Evolutionary conservation across 2,113 vertebrate genomes (phyloP), one percentile per base, ranked within the genome.

Genomic region (Chloebia gouldiae): DNA sequence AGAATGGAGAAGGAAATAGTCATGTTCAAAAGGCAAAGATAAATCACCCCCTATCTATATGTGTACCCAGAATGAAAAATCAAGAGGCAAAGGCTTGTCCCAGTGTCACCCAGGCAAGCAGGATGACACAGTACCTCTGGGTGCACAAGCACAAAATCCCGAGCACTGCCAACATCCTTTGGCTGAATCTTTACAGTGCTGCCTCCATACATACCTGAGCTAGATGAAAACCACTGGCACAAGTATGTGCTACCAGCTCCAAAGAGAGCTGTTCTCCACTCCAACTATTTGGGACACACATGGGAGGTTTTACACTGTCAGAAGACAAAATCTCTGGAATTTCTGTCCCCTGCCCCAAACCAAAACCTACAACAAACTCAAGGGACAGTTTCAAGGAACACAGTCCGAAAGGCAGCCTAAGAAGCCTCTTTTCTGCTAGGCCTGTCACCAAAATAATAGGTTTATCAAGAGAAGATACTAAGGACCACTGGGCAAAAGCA

Each of bases 161-260:
- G 79, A 68, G 71, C 20, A 35, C 15, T 22, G 37, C 37, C 69
- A 66, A 13, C 22, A 39, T n/a, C 42, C 51, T 68, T 23, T 25
- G 35, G 51, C 42, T 6, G 2, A 84, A 59, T 10, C 33, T 37
- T 45, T 25, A 3, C 0, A 1, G 51, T 2, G 12, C 31, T 64
- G n/a, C 37, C 42, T 30, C 24, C 25, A n/a, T 13, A 61, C 31
- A 24, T 13, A 35, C 30, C 42, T 13, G 25, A 47, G 65, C 40
- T 22, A 68, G 23, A 51, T 15, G 40, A 86, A 90, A 54, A 45
- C 53, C 76, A 30, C 40, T 6, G 53, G 75, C 66, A 79, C 27
- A 47, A 66, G 14, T 4, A n/a, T 3, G 4, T 2, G 1, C 30
- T 65, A 31, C 44, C 82, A 88, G 35, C 82, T 68, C 70, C 5